Base-by-base conservation (phyloP, 2,797 vertebrate genomes). In the Morus bassanus region DNA sequence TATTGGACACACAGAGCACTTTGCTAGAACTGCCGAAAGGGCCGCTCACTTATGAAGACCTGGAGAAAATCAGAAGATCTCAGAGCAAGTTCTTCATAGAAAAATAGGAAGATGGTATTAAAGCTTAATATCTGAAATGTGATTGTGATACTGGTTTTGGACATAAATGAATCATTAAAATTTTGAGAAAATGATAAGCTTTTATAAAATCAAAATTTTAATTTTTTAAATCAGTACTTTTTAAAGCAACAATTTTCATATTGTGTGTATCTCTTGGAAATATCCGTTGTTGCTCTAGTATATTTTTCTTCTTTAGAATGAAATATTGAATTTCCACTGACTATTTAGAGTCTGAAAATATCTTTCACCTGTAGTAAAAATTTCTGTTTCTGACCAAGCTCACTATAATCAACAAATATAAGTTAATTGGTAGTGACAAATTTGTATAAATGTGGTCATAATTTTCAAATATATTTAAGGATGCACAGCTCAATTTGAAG, bases 41-140 rank as follows among this genome's bases (percentile, higher is more conserved):
- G 92, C 91, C 95, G 3, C 98, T 99, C 11, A 99, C 98, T 30
- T 99, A 98, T 30, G 98, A 99, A 78, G 98, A 97, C 94, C 97
- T 99, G 86, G 99, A 99, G 97, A 99, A 99, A 96, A 98, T 98
- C 41, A 98, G 99, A n/a, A 97, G 97, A 70, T 98, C 98, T 67
- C 98, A 97, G 94, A 98, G 94, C 93, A 98, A 95, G 88, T 97
- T 99, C 88, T 97, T 98, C 64, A 76, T 95, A 80, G 98, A 99
- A 90, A 99, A 99, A 96, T 99, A 97, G 98, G n/a, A 70, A 60
- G 24, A 80, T 67, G 9, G 31, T 86, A 27, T 82, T 48, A 37
- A 79, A 92, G 12, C 10, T 75, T 27, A 14, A 33, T 78, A 46
- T 77, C 48, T 50, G 60, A 86, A 91, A 87, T 59, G 69, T 72